Base-by-base conservation (phyloP, 1,140 invertebrate species). In the Drosophila varians region DNA sequence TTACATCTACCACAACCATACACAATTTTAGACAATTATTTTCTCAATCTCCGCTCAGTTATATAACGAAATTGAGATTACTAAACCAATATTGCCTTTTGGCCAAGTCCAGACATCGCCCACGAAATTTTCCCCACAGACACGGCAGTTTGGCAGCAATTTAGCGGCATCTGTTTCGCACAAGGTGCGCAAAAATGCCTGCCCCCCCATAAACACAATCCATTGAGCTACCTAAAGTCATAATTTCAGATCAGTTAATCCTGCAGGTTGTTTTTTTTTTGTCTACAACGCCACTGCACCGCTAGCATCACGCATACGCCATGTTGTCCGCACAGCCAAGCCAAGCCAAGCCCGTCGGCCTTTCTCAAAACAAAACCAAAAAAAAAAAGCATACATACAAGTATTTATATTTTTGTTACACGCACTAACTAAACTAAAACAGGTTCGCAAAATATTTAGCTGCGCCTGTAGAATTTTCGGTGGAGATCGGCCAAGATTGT, bases 271-370 rank as follows among this genome's bases (percentile, higher is more conserved):
- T 19, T 43, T 31, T 49, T 57, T 69, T 69, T 49, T 51, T 53
- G 65, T 4, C 18, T 45, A 14, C 11, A 12, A 14, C 11, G 45
- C 62, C 31, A 57, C 45, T 52, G 48, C 69, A 68, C 68, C 69
- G 48, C 69, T 73, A 68, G 69, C 69, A 73, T 8, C 69, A 73
- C 69, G 69, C 69, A 72, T 73, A 73, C 69, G 69, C 56, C 80
- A 64, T 75, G 80, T 79, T 79, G 76, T 69, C 74, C 51, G 31
- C 48, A 49, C 40, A 28, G 9, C 18, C 31, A 6, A 5, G 11
- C 2, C 11, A 34, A 28, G 46, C 69, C 55, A 55, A 73, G 56
- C 62, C 79, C 75, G 43, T 76, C 72, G 70, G 71, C 70, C 70
- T 74, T 74, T 74, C 71, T 74, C 52, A 56, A 73, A 74, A 72